Conservation (phyloP, 2,888 invertebrate genomes). For the Steinernema carpocapsae region DNA sequence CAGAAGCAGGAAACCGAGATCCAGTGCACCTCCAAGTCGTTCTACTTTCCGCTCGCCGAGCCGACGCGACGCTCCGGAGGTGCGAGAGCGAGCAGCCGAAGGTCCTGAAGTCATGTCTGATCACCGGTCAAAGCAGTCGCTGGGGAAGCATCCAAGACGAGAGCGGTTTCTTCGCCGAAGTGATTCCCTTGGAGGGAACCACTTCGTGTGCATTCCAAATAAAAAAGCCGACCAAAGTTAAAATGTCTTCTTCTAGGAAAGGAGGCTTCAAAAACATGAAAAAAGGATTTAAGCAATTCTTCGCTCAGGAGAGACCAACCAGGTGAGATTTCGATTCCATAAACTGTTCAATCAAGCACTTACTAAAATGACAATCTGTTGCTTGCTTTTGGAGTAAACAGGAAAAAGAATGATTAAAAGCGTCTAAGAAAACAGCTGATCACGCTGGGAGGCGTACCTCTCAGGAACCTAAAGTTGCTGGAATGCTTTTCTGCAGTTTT, state of each 20-base stretch:
- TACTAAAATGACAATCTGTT: too few species aligned
- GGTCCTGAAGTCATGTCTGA: constrained; percentile 24
- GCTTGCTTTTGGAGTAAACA: too few species aligned
- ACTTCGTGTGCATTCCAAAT: constrained; percentile 24
- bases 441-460: too few species aligned
- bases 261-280: constrained; percentile 43
- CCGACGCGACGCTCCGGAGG: background rate
- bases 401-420: too few species aligned
- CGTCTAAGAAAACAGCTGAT: background rate
- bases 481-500: too few species aligned
- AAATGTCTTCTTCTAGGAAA: constrained; percentile 29
- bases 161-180: constrained; percentile 17
- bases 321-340: constrained; percentile 1
- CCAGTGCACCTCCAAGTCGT: background rate
- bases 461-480: constrained; percentile 30
- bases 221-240: constrained; percentile 11
- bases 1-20: background rate
- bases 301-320: constrained; percentile 30
- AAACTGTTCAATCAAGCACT: too few species aligned
- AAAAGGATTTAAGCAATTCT: constrained; percentile 43
- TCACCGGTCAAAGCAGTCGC: constrained; percentile 26
- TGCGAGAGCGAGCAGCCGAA: constrained; percentile 27
- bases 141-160: constrained; percentile 28
- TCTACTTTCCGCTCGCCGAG: background rate
- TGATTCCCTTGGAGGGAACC: constrained; percentile 7